phyloP scores from a whole-genome alignment of 2,113 vertebrate species.

The Miniopterus natalensis region DNA sequence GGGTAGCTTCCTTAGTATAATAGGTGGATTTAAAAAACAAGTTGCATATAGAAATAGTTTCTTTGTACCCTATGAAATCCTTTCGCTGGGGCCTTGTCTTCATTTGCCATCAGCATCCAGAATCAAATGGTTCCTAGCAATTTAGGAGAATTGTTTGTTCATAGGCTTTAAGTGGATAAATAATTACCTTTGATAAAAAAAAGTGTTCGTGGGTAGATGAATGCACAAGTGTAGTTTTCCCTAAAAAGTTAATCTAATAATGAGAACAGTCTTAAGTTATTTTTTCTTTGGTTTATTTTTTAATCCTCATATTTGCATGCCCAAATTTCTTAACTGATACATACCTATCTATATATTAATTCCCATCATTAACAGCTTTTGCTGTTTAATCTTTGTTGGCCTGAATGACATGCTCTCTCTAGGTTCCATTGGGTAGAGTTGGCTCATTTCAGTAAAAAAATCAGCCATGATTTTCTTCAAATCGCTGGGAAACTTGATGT shows the following conservation, averaged over 20 bases:
- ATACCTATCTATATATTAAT: not conserved
- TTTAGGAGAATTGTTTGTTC: not conserved
- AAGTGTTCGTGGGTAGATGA: not conserved
- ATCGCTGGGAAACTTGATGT: slow-evolving; percentile 19
- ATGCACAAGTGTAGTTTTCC: not conserved
- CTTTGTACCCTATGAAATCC: not conserved
- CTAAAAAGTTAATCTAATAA: slow-evolving; percentile 15
- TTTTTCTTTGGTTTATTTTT: slow-evolving; percentile 23
- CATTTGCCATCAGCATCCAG: not conserved
- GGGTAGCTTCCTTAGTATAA: not conserved
- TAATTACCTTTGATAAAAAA: not conserved
- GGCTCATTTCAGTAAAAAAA: not conserved
- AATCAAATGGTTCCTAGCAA: not conserved
- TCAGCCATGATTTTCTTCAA: slow-evolving; percentile 9
- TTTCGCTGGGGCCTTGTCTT: not conserved
- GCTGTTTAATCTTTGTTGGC: not conserved
- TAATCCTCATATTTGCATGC: not conserved
- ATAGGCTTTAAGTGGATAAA: not conserved
- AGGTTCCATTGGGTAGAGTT: not conserved
- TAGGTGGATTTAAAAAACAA: not conserved
- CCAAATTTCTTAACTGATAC: not conserved
- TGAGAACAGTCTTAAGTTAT: not conserved
- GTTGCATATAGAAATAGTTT: not conserved
- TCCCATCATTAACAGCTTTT: not conserved
- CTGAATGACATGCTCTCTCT: not conserved